phyloP scores from a whole-genome alignment of 2,113 vertebrate species.

The Pomatorhinus ruficollis region DNA sequence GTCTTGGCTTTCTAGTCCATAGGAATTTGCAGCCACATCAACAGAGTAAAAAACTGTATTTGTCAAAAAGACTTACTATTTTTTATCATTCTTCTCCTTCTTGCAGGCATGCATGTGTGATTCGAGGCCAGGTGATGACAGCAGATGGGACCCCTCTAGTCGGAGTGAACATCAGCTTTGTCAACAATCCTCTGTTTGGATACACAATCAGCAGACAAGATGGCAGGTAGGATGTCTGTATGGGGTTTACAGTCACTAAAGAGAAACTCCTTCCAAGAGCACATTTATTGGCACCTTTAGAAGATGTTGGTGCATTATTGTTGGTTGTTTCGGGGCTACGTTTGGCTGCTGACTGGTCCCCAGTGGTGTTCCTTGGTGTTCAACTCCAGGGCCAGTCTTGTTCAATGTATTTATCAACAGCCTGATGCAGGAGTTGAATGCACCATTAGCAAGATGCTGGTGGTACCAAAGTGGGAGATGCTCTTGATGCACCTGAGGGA shows the following conservation, averaged over 20 bases:
- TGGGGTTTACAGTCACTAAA: not conserved
- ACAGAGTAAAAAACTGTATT: not conserved
- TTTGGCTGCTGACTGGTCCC: accelerated
- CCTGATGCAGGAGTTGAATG: not conserved
- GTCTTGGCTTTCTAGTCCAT: not conserved
- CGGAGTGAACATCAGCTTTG: constrained; percentile 98
- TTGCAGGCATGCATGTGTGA: constrained; percentile 92
- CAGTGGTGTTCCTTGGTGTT: not conserved
- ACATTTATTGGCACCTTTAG: not conserved
- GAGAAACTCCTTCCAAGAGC: not conserved
- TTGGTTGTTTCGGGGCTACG: not conserved
- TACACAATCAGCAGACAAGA: constrained; percentile 96
- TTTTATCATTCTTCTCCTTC: not conserved
- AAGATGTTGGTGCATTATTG: not conserved
- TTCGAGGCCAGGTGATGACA: constrained; percentile 96
- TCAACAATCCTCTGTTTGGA: constrained; percentile 88
- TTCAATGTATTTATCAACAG: not conserved
- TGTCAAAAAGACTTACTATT: not conserved
- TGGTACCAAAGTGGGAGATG: not conserved
- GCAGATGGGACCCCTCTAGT: constrained; percentile 95
- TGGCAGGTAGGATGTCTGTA: constrained; percentile 83
- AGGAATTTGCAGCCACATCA: not conserved
- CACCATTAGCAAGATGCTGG: not conserved
- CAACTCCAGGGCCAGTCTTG: not conserved
- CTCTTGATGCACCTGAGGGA: not conserved